A percentile compares a stretch with the other conserved stretches of the same genome.
Evolutionary conservation across 1,140 invertebrate genomes (phyloP).

Genomic region (Oreohelix idahoensis): DNA sequence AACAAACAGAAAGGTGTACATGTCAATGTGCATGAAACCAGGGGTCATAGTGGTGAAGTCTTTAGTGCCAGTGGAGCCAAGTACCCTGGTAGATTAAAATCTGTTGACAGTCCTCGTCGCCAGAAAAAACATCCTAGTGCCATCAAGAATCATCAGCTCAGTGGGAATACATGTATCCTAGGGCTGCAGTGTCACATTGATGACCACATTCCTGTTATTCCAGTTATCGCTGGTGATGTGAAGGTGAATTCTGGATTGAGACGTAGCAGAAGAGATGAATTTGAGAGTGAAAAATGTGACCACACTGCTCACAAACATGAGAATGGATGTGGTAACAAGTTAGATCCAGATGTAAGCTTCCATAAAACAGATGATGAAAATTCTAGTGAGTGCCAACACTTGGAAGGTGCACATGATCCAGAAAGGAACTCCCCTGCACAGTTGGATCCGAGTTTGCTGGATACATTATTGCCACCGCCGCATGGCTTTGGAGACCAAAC

Average conservation of each 20-base stretch:
- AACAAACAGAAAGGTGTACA: background rate
- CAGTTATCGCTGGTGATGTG: background rate
- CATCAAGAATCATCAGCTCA: constrained; percentile 59
- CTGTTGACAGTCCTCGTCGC: constrained; percentile 52
- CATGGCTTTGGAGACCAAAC: constrained; percentile 44
- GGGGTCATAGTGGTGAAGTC: background rate
- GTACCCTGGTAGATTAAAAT: constrained; percentile 41
- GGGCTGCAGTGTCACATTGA: constrained; percentile 56
- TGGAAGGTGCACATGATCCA: background rate
- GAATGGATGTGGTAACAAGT: background rate
- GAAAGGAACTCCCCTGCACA: background rate
- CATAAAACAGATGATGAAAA: background rate
- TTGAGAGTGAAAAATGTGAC: background rate
- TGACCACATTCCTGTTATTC: constrained; percentile 49
- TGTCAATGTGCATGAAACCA: background rate
- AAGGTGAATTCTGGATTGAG: background rate
- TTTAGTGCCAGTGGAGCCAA: background rate
- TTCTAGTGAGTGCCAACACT: background rate
- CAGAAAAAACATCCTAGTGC: too few relatives aligned
- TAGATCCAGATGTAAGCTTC: background rate
- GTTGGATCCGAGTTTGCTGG: constrained; percentile 36
- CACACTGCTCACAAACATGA: background rate
- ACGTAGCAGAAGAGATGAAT: constrained; percentile 21
- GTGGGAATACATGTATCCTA: constrained; percentile 52
- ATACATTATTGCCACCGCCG: constrained; percentile 42